Evolutionary conservation across 2,797 vertebrate species (phyloP), one percentile per base, ranked within the genome.

Genomic region (Eidolon dupreanum): DNA sequence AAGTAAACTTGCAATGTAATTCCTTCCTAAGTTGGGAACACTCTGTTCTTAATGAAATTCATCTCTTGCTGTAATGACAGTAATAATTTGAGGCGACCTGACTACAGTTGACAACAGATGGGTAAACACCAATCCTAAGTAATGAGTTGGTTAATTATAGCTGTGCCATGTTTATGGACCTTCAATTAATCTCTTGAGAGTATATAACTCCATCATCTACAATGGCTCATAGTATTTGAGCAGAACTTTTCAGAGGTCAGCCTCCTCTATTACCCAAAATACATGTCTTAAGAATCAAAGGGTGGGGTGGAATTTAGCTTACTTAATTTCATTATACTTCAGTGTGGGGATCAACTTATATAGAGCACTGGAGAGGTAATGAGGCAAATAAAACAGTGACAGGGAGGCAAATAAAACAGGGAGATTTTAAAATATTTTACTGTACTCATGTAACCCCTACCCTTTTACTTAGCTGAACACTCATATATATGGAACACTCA

Each of bases 71-170:
- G 33, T 92, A 82, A 96, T 68, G 73, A 82, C 71, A 70, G 71
- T 41, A 68, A 93, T 38, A 33, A 78, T 78, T 1, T 12, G 46
- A 86, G 66, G 43, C 81, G 38, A 82, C 38, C 71, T 68, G 86
- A 83, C 57, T 33, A 22, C 8, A 51, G 61, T 84, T 82, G 75
- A 93, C 41, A 92, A 49, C 20, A 73, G 87, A 82, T 36, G 74
- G 66, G 55, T 70, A 74, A 90, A 88, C 81, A 55, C 55, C 31
- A 73, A 51, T 26, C n/a, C 8, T 49, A 41, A 31, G 33, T 70
- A 92, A 82, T 38, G 66, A 90, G 84, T 33, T 66, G 38, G 74
- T 73, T 94, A 94, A 92, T 95, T 92, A 93, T 33, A 97, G 74
- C 74, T 41, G 6, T 66, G 33, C 46, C 59, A 8, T 77, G 79